Evolutionary conservation across 1,140 invertebrate species (phyloP).

Genomic region (Sesamia nonagrioides): DNA sequence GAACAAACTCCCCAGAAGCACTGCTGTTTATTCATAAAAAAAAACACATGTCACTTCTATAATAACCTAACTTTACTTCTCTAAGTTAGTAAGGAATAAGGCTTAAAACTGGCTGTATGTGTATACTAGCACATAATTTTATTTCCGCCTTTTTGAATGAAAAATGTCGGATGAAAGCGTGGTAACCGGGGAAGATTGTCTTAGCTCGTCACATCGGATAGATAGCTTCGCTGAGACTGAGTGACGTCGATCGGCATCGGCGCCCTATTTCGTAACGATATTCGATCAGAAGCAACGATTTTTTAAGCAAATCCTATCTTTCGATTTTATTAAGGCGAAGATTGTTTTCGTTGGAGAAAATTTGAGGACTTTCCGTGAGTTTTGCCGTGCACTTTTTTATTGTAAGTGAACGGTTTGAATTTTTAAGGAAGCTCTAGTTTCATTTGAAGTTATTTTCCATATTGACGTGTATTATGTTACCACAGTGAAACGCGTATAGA

Average conservation of each 20-base stretch:
- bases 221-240: constrained; percentile 38
- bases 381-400: neutral
- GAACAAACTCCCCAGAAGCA: too few relatives aligned
- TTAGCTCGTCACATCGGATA: constrained; percentile 53
- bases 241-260: constrained; percentile 38
- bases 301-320: neutral
- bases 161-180: constrained; percentile 34
- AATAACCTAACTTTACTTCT: neutral
- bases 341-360: neutral
- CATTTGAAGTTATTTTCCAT: too few relatives aligned
- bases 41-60: too few relatives aligned
- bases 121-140: constrained; percentile 15
- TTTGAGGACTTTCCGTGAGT: neutral
- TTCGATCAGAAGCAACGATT: neutral
- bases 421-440: too few relatives aligned
- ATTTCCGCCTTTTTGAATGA: constrained; percentile 9
- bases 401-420: too few relatives aligned
- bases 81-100: neutral
- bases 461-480: too few relatives aligned
- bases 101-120: neutral
- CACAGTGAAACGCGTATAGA: too few relatives aligned
- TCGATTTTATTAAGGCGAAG: neutral
- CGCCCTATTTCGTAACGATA: constrained; percentile 46
- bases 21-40: too few relatives aligned
- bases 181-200: constrained; percentile 40